Base-by-base conservation (phyloP, 2,797 vertebrate species). In the Nyctibius grandis region DNA sequence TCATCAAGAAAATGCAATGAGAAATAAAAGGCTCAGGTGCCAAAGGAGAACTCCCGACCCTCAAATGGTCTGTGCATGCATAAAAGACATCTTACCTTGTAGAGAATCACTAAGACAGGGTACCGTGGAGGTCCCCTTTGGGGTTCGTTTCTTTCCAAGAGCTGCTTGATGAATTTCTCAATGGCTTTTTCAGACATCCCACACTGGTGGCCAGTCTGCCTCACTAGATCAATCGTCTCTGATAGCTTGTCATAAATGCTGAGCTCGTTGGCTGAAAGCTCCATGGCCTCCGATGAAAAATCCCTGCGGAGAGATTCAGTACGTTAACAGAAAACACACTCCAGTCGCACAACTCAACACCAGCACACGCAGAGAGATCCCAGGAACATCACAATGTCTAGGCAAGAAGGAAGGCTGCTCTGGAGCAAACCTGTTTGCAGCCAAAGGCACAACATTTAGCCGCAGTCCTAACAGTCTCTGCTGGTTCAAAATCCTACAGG, bases 151-250 rank as follows among this genome's bases (percentile, higher is more conserved):
- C 99, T 99, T 97, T 99, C 99, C 97, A 99, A 96, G 20, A 99
- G 99, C 79, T 99, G 99, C 97, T 98, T 99, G 97, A 99, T 99
- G 97, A 99, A 99, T 89, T 98, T 99, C 97, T 99, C 99, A 8
- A 99, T 99, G 96, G 99, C 99, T 88, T 99, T 98, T 97, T 99
- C 99, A 2, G 99, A 99, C 99, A 99, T 99, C 70, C 99, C 99
- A 68, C 99, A 99, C 22, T 99, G 98, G 95, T 99, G 99, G 42
- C 99, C 99, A 1, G 99, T 99, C 97, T 99, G 99, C 21, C 99
- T 98, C 90, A 99, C 98, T 89, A 99, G 98, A 89, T 99, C 98
- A 69, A 99, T 99, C 21, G 99, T 99, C 97, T 99, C 99, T 0
- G 99, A 98, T 47, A 99, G 98, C 92, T 99, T 99, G 98, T 99